Evolutionary conservation across 2,888 invertebrate genomes (phyloP).

Genomic region (Piscicola geometra): DNA sequence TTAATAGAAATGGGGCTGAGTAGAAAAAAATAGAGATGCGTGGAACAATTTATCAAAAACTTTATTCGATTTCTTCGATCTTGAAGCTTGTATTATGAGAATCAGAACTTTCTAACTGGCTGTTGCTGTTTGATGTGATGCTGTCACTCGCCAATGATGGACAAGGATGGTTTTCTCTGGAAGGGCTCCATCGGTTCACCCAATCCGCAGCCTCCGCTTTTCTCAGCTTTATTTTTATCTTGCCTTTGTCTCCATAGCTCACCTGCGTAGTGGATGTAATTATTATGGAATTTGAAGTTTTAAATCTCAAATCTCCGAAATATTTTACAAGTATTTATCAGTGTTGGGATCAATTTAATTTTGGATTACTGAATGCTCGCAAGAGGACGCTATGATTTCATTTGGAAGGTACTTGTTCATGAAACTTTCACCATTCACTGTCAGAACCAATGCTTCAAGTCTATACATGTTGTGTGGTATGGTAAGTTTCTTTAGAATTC

Average conservation of each 20-base stretch:
- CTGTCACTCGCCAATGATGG: not conserved
- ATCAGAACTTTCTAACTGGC: not conserved
- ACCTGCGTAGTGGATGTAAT: too few relatives aligned
- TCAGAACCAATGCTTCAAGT: not conserved
- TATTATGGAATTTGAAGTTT: too few relatives aligned
- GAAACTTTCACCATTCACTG: not conserved
- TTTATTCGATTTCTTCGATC: constrained; percentile 5
- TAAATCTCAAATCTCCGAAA: not conserved
- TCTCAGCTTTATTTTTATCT: constrained; percentile 12
- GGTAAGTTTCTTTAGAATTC: too few relatives aligned
- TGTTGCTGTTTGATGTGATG: not conserved
- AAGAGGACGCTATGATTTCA: not conserved
- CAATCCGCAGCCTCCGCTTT: constrained; percentile 1
- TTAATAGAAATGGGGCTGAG: too few relatives aligned
- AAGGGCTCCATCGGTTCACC: constrained; percentile 13
- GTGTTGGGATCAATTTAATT: too few relatives aligned
- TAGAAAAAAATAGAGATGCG: too few relatives aligned
- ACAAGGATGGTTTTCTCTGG: not conserved
- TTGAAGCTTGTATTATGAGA: not conserved
- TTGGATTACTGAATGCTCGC: not conserved
- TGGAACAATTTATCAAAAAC: too few relatives aligned
- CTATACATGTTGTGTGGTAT: too few relatives aligned
- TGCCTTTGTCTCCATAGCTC: constrained; percentile 12
- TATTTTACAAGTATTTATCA: not conserved
- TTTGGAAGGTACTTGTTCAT: not conserved